Percentiles rank a stretch among this genome's conserved stretches.
These are phyloP conservation scores for Enteromius argenteus DNA, from an alignment of 2,797 vertebrate genomes.

Conservation along the genomic window DNA sequence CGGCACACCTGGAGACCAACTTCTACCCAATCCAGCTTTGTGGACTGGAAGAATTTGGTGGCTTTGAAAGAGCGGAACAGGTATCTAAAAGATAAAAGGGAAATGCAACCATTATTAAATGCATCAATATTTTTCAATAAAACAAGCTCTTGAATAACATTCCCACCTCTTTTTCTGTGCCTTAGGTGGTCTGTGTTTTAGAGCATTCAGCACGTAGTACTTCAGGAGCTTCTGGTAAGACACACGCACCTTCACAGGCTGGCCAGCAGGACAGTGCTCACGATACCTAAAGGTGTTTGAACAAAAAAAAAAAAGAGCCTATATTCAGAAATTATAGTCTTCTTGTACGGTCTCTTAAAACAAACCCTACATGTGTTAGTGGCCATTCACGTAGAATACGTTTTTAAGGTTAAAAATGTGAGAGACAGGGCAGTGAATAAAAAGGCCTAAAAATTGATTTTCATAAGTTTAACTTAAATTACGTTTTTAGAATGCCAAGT, in stretches of 20 bases:
- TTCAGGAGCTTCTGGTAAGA: slow-evolving; percentile 99
- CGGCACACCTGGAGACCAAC: slow-evolving; percentile 97
- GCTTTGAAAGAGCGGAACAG: slow-evolving; percentile 99
- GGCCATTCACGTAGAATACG: neutral
- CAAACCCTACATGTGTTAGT: neutral
- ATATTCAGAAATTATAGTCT: neutral
- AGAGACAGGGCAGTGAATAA: neutral
- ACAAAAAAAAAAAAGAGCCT: neutral
- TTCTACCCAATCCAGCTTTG: slow-evolving; percentile 99
- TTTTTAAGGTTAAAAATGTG: neutral
- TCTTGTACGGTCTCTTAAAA: neutral
- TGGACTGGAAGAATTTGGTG: slow-evolving; percentile 99
- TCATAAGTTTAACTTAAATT: neutral
- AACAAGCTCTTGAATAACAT: neutral
- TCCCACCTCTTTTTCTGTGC: slow-evolving; percentile 97
- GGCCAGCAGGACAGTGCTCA: slow-evolving; percentile 97
- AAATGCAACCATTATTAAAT: neutral
- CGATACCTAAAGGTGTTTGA: slow-evolving; percentile 85
- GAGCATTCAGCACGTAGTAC: slow-evolving; percentile 97
- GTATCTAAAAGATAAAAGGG: slow-evolving; percentile 79
- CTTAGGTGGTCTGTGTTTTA: slow-evolving; percentile 98
- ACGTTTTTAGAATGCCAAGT: neutral
- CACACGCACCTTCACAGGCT: slow-evolving; percentile 97
- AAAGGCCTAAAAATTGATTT: neutral
- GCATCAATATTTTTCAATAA: too few relatives aligned